Evolutionary conservation across 2,797 vertebrate genomes (phyloP).

Genomic region (Simalia tracyae): DNA sequence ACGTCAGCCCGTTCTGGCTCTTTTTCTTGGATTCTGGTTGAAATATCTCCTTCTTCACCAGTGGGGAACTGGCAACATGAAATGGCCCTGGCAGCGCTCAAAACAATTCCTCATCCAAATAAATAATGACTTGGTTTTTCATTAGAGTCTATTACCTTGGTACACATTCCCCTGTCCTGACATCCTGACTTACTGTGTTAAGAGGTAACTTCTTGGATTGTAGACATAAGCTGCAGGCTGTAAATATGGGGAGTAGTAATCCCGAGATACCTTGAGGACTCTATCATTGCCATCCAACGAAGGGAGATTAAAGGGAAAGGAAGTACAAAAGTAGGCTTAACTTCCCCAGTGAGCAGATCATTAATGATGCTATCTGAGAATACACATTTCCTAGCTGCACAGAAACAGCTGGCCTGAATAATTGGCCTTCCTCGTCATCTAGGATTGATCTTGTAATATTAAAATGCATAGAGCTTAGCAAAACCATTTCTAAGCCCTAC

Average conservation of each 20-base stretch:
- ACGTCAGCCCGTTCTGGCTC: neutral
- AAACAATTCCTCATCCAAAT: neutral
- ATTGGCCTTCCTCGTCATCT: neutral
- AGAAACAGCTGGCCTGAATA: neutral
- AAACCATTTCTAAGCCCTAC: neutral
- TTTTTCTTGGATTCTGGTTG: neutral
- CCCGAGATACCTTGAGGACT: neutral
- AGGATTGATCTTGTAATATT: neutral
- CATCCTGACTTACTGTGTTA: neutral
- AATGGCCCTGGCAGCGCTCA: neutral
- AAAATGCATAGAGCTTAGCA: neutral
- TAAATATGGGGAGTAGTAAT: neutral
- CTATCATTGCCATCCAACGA: neutral
- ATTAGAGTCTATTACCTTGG: constrained; percentile 11
- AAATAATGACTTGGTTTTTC: constrained; percentile 10
- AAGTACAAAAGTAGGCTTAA: neutral
- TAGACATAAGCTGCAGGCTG: neutral
- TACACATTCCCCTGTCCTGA: neutral
- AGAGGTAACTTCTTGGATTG: neutral
- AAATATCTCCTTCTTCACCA: neutral
- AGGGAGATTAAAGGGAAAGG: neutral
- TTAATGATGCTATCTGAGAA: neutral
- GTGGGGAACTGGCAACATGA: neutral
- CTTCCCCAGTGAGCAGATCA: neutral
- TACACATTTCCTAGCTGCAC: neutral